These are phyloP conservation scores for Mesoligia furuncula DNA, from an alignment of 2,888 invertebrate species.

Conservation along the genomic window DNA sequence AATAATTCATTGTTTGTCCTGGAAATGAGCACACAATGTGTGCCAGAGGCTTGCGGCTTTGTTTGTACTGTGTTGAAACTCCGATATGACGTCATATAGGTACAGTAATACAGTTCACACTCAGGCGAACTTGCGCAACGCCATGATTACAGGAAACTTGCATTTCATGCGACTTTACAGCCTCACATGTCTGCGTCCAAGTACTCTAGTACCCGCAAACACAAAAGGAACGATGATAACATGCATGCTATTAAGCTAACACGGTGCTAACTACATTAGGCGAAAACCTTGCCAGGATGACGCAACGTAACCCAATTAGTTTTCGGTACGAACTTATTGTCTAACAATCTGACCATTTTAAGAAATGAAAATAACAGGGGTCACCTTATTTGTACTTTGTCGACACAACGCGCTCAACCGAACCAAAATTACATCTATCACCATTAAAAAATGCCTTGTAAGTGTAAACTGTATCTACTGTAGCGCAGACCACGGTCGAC, in stretches of 20 bases:
- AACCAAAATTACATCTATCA: conserved; percentile 37
- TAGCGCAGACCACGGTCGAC: conserved; percentile 21
- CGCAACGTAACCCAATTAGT: conserved; percentile 62
- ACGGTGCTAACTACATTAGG: conserved; percentile 46
- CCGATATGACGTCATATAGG: conserved; percentile 79
- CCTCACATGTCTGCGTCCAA: conserved; percentile 28
- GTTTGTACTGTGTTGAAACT: conserved; percentile 85
- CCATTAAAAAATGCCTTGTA: conserved; percentile 45
- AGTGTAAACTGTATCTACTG: conserved; percentile 19
- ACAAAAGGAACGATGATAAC: conserved; percentile 48
- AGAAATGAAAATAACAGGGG: conserved; percentile 42
- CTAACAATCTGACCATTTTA: conserved; percentile 57
- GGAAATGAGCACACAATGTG: conserved; percentile 83
- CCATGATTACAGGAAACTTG: conserved; percentile 63
- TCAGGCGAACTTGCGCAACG: conserved; percentile 74
- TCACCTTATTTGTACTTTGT: conserved; percentile 54
- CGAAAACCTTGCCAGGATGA: conserved; percentile 61
- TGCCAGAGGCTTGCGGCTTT: conserved; percentile 76
- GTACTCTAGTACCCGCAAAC: conserved; percentile 23
- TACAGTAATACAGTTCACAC: conserved; percentile 68
- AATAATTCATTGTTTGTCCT: conserved; percentile 79
- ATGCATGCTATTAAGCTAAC: conserved; percentile 46
- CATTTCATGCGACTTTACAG: conserved; percentile 57
- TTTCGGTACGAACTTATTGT: conserved; percentile 48
- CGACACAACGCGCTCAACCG: conserved; percentile 29